Percentiles rank a stretch among this genome's conserved stretches.
These are phyloP conservation scores for Trematocara stigmaticum DNA, from an alignment of 2,113 vertebrate species.

Conservation along the genomic window DNA sequence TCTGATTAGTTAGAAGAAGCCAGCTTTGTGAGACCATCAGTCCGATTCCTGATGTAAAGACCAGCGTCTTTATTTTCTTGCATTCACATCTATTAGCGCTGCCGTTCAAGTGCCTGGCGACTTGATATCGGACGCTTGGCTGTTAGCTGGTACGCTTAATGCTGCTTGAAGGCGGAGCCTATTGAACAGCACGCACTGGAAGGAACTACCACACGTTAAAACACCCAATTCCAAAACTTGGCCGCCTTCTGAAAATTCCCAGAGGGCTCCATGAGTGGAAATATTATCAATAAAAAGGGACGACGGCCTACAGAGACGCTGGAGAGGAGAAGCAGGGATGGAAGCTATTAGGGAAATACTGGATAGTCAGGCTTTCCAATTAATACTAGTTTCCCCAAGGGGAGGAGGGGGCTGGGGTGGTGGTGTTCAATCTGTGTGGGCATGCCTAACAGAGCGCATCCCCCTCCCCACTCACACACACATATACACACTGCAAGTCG, in stretches of 20 bases:
- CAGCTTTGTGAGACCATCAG: slow-evolving; percentile 15
- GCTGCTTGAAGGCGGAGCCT: not conserved
- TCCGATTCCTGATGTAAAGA: not conserved
- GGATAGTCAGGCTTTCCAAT: slow-evolving; percentile 57
- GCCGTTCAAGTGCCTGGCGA: not conserved
- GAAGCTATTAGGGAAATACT: slow-evolving; percentile 67
- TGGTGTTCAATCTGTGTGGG: slow-evolving; percentile 35
- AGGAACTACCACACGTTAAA: slow-evolving; percentile 16
- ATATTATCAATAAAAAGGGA: not conserved
- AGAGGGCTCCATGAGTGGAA: not conserved
- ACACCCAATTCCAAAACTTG: slow-evolving; percentile 20
- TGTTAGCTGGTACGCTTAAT: not conserved
- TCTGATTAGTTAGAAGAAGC: not conserved
- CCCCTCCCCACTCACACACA: slow-evolving; percentile 27
- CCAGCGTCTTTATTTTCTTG: slow-evolving; percentile 6
- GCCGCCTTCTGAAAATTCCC: not conserved
- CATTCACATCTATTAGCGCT: not conserved
- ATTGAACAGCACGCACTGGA: not conserved
- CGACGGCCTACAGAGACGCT: slow-evolving; percentile 35
- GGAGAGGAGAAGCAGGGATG: slow-evolving; percentile 15
- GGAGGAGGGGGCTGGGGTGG: not conserved
- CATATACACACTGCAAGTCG: slow-evolving; percentile 40
- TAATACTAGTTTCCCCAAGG: slow-evolving; percentile 48
- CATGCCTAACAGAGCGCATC: slow-evolving; percentile 39
- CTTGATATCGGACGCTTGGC: not conserved